Evolutionary conservation across 2,797 vertebrate species (phyloP), one percentile per base, ranked within the genome.

Genomic region (Tokudaia muenninki): DNA sequence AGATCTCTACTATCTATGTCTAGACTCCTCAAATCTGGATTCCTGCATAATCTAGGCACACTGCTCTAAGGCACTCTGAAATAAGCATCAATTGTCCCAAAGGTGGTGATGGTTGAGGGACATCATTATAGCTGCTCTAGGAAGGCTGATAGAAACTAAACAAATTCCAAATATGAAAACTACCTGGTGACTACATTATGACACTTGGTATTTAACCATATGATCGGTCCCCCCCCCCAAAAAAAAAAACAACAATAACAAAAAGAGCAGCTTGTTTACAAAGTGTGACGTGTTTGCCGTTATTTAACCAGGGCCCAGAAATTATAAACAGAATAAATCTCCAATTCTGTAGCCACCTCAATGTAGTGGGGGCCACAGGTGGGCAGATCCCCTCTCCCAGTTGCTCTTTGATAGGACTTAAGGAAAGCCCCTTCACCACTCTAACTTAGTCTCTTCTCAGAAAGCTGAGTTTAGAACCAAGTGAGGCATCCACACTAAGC

Each of bases 121-220:
- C 81, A 92, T 90, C 74, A 57, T 80, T 87, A 57, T n/a, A 78
- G 26, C 63, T 95, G 44, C 19, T 50, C 12, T 75, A 47, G 50
- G 44, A 88, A 95, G 80, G 34, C 9, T 95, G 59, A 80, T 65
- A 52, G 91, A 95, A 93, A 77, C 22, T 87, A 78, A 44, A 77
- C 21, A 81, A 87, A 55, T 55, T 90, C 11, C 34, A 61, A 90
- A 86, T 37, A 87, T 63, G 47, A 75, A 95, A 95, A 87, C 37
- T 97, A 34, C 50, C 29, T 93, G 41, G 4, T 81, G 44, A 93
- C 92, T 61, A 47, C 22, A 84, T 94, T 97, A 96, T 90, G 52
- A 88, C 52, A 52, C 29, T 91, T 96, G 89, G 77, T 61, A 87
- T 91, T 96, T 95, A 22, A 86, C n/a, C 80, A 94, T 61, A 55